Evolutionary conservation across 1,140 invertebrate species (phyloP), one percentile per base, ranked within the genome.

Genomic region (Calycopis cecrops): DNA sequence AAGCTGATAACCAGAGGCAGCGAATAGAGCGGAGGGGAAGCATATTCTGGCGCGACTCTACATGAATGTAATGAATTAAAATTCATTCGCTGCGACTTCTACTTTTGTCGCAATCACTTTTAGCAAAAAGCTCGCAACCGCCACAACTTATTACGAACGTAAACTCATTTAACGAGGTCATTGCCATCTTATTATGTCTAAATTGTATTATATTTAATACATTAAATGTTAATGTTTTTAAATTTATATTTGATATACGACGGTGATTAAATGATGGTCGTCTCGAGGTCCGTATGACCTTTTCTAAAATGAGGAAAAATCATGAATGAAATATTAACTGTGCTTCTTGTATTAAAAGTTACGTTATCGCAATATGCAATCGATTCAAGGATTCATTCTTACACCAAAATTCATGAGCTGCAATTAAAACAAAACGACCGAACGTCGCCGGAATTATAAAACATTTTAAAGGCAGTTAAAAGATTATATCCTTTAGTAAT

Each of bases 1-100:
- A 85, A 85, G 79, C 79, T 85, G 81, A 85, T 86, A 86, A 85
- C 78, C 79, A 82, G 75, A 82, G 74, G 75, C 76, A 82, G 77
- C 63, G 71, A 79, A 80, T 78, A 73, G 77, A 77, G 69, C 82
- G 77, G n/a, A 85, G 79, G 79, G 83, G 83, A 85, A 85, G 75
- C 77, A 85, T 85, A 86, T 84, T 86, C 81, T 86, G 75, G 75
- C 71, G 78, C 74, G 73, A 74, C 73, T 85, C 75, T 73, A 67
- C 73, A 79, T 84, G 81, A 85, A 86, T 81, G 74, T 85, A 84
- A 84, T 83, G 81, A 86, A 86, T 87, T 85, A 82, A 81, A 76
- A 82, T 87, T 82, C 74, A 82, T 79, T 85, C 68, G 74, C 69
- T 68, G 69, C 67, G 64, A 71, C 67, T 79, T 69, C 57, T 68